These are phyloP conservation scores for Apocheima hispidaria DNA, from an alignment of 2,888 invertebrate species.

Conservation along the genomic window DNA sequence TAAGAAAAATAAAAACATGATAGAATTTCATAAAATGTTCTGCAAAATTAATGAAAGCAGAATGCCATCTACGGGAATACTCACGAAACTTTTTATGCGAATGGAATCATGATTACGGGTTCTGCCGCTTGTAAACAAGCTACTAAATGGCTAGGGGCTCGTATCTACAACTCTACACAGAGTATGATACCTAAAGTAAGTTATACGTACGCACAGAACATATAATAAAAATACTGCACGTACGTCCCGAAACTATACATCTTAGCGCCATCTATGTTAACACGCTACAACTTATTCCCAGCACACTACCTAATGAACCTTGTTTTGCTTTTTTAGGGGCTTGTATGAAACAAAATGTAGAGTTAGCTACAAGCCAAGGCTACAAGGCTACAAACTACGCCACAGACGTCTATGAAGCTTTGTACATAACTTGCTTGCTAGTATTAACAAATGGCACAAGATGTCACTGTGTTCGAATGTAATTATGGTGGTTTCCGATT, in stretches of 20 bases:
- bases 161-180: no score
- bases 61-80: slow-evolving; percentile 16
- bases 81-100: not conserved
- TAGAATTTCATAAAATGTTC: no score
- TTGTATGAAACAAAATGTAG: not conserved
- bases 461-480: slow-evolving; percentile 13
- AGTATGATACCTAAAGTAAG: no score
- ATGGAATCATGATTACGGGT: no score
- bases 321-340: not conserved
- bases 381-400: not conserved
- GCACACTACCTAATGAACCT: not conserved
- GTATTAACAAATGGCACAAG: slow-evolving; percentile 11
- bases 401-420: not conserved
- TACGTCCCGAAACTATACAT: not conserved
- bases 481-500: no score
- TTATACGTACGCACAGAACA: no score
- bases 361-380: not conserved
- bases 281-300: not conserved
- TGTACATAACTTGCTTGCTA: not conserved
- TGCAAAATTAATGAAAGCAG: no score
- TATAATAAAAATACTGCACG: no score
- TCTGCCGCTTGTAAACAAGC: no score
- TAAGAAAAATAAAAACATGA: no score
- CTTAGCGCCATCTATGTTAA: slow-evolving; percentile 9
- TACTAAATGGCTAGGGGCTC: no score